phyloP scores from a whole-genome alignment of 2,888 invertebrate species.

The Spodoptera exigua region DNA sequence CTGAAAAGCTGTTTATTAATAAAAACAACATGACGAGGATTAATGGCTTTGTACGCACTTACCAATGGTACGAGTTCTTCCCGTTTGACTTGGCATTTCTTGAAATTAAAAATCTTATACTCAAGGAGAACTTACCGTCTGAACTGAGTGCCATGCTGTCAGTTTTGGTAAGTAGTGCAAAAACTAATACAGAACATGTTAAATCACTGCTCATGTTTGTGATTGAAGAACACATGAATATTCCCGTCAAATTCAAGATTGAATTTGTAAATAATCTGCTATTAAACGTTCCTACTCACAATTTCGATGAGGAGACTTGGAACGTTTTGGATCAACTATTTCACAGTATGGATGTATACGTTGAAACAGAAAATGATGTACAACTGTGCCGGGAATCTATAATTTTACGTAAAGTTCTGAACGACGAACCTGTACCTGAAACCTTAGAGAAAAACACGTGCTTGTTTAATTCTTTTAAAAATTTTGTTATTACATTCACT shows the following conservation, averaged over 20 bases:
- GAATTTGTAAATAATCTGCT: slow-evolving; percentile 71
- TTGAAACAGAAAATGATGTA: slow-evolving; percentile 70
- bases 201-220: slow-evolving; percentile 70
- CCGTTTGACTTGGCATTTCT: slow-evolving; percentile 71
- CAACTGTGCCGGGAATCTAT: slow-evolving; percentile 70
- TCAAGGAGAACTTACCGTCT: slow-evolving; percentile 66
- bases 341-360: slow-evolving; percentile 77
- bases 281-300: slow-evolving; percentile 60
- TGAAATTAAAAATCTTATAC: slow-evolving; percentile 72
- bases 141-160: slow-evolving; percentile 70
- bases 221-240: slow-evolving; percentile 76
- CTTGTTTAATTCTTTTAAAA: slow-evolving; percentile 60
- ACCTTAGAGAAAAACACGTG: slow-evolving; percentile 73
- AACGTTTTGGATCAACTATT: slow-evolving; percentile 73
- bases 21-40: slow-evolving; percentile 54
- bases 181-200: slow-evolving; percentile 63
- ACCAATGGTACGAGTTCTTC: slow-evolving; percentile 74
- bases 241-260: slow-evolving; percentile 74
- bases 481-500: slow-evolving; percentile 52
- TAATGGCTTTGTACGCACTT: slow-evolving; percentile 66
- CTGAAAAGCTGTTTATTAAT: not conserved
- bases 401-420: slow-evolving; percentile 70
- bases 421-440: slow-evolving; percentile 68
- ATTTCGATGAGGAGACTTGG: slow-evolving; percentile 71
- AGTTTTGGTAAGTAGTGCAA: slow-evolving; percentile 69